Conservation (phyloP, 2,888 invertebrate species). For the Agrochola lota region DNA sequence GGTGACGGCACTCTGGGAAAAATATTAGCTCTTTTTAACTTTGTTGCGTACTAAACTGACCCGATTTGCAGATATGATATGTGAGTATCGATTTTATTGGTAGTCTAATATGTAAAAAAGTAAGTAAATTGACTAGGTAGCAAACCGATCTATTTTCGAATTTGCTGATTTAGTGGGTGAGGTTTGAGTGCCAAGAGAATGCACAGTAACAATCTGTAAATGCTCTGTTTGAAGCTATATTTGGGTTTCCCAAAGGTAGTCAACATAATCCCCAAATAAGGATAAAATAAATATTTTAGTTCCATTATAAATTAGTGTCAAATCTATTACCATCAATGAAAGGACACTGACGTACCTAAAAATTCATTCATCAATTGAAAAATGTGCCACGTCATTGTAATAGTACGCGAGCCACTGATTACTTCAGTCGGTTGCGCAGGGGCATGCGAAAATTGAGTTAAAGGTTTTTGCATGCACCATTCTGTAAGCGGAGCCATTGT, state of each 20-base stretch:
- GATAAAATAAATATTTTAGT: background rate
- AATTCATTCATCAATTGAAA: constrained; percentile 16
- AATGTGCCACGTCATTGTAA: constrained; percentile 44
- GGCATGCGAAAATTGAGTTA: constrained; percentile 37
- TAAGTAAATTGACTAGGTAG: background rate
- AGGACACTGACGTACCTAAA: background rate
- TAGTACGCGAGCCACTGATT: constrained; percentile 26
- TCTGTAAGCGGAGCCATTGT: constrained; percentile 27
- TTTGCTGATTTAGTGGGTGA: background rate
- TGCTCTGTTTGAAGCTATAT: background rate
- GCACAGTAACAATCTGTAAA: background rate
- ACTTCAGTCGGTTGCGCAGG: constrained; percentile 17
- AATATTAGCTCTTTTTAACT: background rate
- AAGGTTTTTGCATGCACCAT: constrained; percentile 20
- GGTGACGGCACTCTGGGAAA: background rate
- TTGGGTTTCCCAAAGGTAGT: background rate
- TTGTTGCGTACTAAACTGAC: background rate
- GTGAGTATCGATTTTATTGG: background rate
- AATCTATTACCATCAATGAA: background rate
- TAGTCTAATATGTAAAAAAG: background rate
- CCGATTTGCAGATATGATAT: background rate
- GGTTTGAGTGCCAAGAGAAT: background rate
- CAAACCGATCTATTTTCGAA: background rate
- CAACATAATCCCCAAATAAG: too few species aligned
- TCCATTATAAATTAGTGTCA: background rate